Conservation (phyloP, 2,113 vertebrate genomes). For the Brachionichthys hirsutus region DNA sequence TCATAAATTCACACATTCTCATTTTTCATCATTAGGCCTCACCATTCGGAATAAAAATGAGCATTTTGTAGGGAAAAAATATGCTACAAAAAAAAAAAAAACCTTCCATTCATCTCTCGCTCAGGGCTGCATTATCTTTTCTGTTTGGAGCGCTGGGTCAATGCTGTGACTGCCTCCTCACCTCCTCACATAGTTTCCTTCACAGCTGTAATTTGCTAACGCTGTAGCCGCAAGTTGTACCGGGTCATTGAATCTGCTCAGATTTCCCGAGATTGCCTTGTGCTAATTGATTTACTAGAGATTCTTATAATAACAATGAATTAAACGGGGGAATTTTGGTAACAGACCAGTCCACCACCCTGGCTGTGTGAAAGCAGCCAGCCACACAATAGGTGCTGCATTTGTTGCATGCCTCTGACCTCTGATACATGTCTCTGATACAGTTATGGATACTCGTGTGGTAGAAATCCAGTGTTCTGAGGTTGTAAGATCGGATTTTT, state of each 20-base stretch:
- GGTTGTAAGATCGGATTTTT: conserved; percentile 1
- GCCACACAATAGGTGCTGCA: conserved; percentile 15
- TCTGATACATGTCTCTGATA: not conserved
- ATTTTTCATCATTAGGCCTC: conserved; percentile 20
- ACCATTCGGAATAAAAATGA: conserved; percentile 39
- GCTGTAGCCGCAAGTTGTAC: no score
- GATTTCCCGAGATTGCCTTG: no score
- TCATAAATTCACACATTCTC: conserved; percentile 29
- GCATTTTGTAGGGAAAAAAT: conserved; percentile 3
- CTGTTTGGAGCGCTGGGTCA: not conserved
- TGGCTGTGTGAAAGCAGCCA: conserved; percentile 19
- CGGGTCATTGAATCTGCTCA: no score
- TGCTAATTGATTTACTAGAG: no score
- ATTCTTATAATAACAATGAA: no score
- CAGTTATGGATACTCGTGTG: not conserved
- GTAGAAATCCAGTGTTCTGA: not conserved
- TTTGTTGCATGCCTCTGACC: conserved; percentile 28
- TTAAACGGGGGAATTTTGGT: no score
- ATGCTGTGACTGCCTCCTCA: conserved; percentile 1
- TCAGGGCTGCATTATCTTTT: no score
- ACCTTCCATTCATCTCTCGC: conserved; percentile 17
- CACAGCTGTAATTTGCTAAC: not conserved
- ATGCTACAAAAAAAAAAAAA: not conserved
- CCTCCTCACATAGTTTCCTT: not conserved
- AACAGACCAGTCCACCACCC: conserved; percentile 33